A percentile compares a stretch with the other conserved stretches of the same genome.
Conservation (phyloP, 2,888 invertebrate genomes). For the Nudaria mundana region DNA sequence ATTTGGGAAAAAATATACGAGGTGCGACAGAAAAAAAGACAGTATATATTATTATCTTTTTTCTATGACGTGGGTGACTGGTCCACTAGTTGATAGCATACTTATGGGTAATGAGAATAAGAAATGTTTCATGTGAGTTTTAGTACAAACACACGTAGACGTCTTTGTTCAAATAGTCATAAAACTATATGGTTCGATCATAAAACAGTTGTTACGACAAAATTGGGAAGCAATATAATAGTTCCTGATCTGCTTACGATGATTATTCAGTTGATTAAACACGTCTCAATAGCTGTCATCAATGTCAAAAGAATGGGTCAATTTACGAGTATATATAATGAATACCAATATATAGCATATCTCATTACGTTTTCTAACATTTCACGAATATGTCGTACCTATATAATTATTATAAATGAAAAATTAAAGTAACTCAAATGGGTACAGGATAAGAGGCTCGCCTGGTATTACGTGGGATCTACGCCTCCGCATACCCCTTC, state of each 20-base stretch:
- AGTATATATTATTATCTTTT: too few relatives aligned
- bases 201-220: conserved; percentile 45
- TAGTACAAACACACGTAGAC: conserved; percentile 22
- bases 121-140: conserved; percentile 34
- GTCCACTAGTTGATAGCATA: conserved; percentile 14
- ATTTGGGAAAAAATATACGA: too few relatives aligned
- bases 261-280: conserved; percentile 26
- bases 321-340: neutral
- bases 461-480: too few relatives aligned
- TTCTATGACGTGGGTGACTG: too few relatives aligned
- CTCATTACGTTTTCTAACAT: too few relatives aligned
- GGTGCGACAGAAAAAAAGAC: too few relatives aligned
- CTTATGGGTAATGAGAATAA: conserved; percentile 13
- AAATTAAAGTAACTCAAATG: too few relatives aligned
- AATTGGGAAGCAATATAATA: conserved; percentile 38
- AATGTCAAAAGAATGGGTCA: neutral
- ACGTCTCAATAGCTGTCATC: conserved; percentile 3
- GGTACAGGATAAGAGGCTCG: too few relatives aligned
- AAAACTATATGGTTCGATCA: conserved; percentile 45
- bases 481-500: too few relatives aligned
- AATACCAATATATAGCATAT: neutral
- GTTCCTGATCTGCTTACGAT: conserved; percentile 12
- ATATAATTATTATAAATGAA: too few relatives aligned
- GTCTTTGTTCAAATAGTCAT: conserved; percentile 35
- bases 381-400: too few relatives aligned